These are phyloP conservation scores for Rhabdornis inornatus DNA, from an alignment of 2,113 vertebrate genomes.

Conservation along the genomic window DNA sequence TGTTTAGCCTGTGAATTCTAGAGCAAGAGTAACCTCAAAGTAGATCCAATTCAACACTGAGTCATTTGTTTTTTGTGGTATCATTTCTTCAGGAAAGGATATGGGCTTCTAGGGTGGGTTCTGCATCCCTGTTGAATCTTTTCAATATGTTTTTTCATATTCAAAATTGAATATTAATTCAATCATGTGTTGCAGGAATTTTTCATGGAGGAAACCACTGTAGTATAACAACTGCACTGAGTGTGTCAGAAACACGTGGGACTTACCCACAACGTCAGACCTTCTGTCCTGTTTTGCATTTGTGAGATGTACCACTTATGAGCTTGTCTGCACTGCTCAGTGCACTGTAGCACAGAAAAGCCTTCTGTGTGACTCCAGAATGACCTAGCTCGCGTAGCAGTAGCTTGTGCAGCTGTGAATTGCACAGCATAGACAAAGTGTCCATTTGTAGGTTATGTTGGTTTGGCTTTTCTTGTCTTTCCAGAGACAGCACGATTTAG, in stretches of 20 bases:
- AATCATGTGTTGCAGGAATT: neutral
- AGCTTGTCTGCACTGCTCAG: neutral
- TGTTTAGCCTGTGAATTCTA: neutral
- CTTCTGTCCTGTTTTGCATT: neutral
- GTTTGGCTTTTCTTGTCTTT: neutral
- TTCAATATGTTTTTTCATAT: no score
- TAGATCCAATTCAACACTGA: neutral
- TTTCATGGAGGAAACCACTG: neutral
- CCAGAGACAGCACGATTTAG: neutral
- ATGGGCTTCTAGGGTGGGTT: neutral
- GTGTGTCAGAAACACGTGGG: rapidly evolving
- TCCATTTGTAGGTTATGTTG: neutral
- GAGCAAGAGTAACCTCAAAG: neutral
- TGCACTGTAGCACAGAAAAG: neutral
- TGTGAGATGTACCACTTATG: neutral
- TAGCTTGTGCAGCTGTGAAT: neutral
- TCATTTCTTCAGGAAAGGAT: neutral
- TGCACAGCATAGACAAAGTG: neutral
- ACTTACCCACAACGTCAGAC: neutral
- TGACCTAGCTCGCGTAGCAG: neutral
- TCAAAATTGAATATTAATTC: neutral
- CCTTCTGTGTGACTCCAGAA: neutral
- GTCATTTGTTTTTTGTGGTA: neutral
- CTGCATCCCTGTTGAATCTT: neutral
- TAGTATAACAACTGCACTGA: neutral